A percentile compares a stretch with the other conserved stretches of the same genome.
Conservation (phyloP, 2,113 vertebrate genomes). For the Austrofundulus limnaeus region DNA sequence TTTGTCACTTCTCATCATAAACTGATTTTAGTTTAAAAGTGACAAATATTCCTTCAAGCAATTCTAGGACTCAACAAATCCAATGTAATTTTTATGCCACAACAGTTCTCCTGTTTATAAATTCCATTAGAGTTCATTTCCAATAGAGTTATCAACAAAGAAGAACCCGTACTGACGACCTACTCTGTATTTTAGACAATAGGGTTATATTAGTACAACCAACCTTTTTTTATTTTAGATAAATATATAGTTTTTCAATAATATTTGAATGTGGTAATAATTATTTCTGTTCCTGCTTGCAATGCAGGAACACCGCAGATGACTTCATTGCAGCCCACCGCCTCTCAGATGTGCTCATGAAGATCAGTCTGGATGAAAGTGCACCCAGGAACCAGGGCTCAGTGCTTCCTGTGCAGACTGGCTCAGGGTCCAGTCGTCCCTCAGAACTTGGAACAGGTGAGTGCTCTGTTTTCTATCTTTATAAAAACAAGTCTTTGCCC, state of each 20-base stretch:
- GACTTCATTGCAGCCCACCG: conserved; percentile 74
- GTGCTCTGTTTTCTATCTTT: not conserved
- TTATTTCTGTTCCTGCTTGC: not conserved
- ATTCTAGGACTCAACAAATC: too few species aligned
- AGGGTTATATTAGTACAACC: too few species aligned
- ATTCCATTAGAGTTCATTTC: too few species aligned
- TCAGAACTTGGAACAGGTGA: conserved; percentile 65
- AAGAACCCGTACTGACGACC: too few species aligned
- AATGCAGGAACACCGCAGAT: conserved; percentile 75
- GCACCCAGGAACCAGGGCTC: conserved; percentile 33
- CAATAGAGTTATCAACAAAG: too few species aligned
- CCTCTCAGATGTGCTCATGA: conserved; percentile 72
- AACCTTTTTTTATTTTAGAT: not conserved
- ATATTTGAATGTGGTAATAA: not conserved
- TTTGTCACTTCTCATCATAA: too few species aligned
- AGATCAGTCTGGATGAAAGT: conserved; percentile 73
- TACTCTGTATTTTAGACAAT: too few species aligned
- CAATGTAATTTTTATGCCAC: too few species aligned
- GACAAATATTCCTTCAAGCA: too few species aligned
- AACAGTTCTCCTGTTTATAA: too few species aligned
- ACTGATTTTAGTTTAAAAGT: too few species aligned
- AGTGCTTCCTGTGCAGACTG: conserved; percentile 11
- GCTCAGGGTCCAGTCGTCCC: conserved; percentile 10
- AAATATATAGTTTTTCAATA: not conserved
- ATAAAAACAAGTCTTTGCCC: not conserved